These are phyloP conservation scores for Aethina tumida DNA, from an alignment of 1,140 invertebrate species.

Conservation along the genomic window DNA sequence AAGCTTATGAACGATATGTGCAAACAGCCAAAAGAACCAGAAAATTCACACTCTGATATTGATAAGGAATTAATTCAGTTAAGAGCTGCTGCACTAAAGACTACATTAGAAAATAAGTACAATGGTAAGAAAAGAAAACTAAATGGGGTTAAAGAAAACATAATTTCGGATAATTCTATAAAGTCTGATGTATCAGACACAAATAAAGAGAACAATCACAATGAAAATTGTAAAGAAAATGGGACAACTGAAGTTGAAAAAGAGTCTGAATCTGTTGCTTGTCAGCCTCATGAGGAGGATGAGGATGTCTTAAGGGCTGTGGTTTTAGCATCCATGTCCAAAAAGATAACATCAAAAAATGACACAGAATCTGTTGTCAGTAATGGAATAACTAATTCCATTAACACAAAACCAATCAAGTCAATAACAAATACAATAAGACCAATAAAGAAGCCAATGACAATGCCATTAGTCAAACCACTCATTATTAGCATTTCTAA, in stretches of 20 bases:
- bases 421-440: neutral
- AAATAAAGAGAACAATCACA: slow-evolving; percentile 24
- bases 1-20: slow-evolving; percentile 16
- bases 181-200: slow-evolving; percentile 10
- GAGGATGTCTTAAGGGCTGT: slow-evolving; percentile 33
- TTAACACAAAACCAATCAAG: neutral
- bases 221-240: slow-evolving; percentile 10
- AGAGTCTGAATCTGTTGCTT: slow-evolving; percentile 10
- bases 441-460: slow-evolving; percentile 4
- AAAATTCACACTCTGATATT: slow-evolving; percentile 10
- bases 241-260: slow-evolving; percentile 2
- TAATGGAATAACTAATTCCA: neutral
- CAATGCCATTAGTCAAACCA: slow-evolving; percentile 23
- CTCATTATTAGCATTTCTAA: slow-evolving; percentile 31
- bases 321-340: slow-evolving; percentile 32
- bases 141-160: slow-evolving; percentile 9
- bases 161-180: neutral
- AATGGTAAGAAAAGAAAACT: slow-evolving; percentile 24
- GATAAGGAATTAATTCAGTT: slow-evolving; percentile 31
- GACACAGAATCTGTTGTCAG: neutral
- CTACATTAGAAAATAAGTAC: slow-evolving; percentile 31
- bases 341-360: slow-evolving; percentile 26
- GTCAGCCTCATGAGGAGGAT: slow-evolving; percentile 28
- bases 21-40: slow-evolving; percentile 5
- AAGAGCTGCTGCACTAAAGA: slow-evolving; percentile 30